phyloP scores from a whole-genome alignment of 2,888 invertebrate species.

The Carterocephalus palaemon region DNA sequence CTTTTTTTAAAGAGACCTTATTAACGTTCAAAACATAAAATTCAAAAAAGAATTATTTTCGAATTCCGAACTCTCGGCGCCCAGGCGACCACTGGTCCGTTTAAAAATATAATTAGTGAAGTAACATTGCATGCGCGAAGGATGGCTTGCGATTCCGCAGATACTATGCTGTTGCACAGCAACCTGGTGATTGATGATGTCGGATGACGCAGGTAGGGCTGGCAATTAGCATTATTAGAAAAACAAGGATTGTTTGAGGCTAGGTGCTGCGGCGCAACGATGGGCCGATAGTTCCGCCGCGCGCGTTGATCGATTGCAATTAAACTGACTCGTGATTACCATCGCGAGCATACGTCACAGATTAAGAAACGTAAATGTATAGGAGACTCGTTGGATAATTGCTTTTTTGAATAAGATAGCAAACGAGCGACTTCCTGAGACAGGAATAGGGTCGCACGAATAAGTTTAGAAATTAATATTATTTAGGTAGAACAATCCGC shows the following conservation, averaged over 20 bases:
- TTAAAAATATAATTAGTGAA: constrained; percentile 1
- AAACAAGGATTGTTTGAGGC: constrained; percentile 1
- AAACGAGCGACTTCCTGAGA: too few species aligned
- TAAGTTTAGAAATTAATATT: too few species aligned
- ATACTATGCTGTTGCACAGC: not conserved
- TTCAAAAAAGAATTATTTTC: too few species aligned
- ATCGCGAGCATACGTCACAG: not conserved
- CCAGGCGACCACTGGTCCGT: too few species aligned
- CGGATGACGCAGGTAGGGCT: not conserved
- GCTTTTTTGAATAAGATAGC: too few species aligned
- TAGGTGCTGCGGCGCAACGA: constrained; percentile 6
- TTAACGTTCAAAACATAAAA: too few species aligned
- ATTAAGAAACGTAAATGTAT: too few species aligned
- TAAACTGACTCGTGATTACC: constrained; percentile 18
- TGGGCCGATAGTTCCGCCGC: constrained; percentile 16
- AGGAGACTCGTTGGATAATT: too few species aligned
- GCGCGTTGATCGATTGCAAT: constrained; percentile 15
- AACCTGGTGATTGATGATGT: constrained; percentile 19
- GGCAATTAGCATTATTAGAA: constrained; percentile 11
- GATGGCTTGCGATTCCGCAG: not conserved
- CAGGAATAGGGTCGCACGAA: too few species aligned
- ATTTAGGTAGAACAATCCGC: too few species aligned
- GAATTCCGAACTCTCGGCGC: too few species aligned
- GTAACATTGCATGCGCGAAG: constrained; percentile 9
- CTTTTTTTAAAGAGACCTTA: too few species aligned